phyloP scores from a whole-genome alignment of 2,113 vertebrate genomes.

The Antennarius striatus region DNA sequence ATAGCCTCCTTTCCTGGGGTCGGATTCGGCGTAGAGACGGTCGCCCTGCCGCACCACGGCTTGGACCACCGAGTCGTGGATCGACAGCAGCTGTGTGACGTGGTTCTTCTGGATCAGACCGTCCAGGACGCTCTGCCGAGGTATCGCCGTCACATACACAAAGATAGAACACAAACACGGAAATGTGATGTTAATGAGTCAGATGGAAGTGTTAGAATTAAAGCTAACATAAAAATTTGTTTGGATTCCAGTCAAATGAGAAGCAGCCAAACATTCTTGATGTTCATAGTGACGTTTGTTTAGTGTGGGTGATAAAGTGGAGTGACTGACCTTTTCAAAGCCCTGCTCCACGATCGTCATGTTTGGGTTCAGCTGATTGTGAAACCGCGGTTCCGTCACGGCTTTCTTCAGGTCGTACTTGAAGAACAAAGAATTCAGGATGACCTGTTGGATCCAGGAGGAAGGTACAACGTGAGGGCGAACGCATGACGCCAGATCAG shows the following conservation, averaged over 20 bases:
- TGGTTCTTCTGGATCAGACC: conserved; percentile 80
- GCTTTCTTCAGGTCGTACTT: conserved; percentile 87
- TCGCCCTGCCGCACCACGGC: conserved; percentile 71
- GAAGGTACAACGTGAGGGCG: no score
- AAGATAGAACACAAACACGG: neutral
- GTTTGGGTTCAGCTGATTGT: conserved; percentile 91
- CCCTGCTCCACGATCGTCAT: conserved; percentile 81
- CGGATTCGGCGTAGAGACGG: conserved; percentile 59
- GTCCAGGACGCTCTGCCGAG: conserved; percentile 72
- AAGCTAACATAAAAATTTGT: neutral
- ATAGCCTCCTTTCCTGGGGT: conserved; percentile 79
- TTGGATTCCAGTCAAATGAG: no score
- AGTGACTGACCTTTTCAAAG: conserved; percentile 75
- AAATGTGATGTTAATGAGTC: no score
- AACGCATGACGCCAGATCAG: no score
- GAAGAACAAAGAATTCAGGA: conserved; percentile 91
- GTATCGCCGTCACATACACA: conserved; percentile 15
- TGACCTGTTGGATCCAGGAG: conserved; percentile 74
- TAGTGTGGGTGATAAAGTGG: neutral
- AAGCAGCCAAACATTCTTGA: neutral
- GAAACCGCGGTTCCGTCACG: conserved; percentile 87
- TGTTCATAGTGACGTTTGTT: neutral
- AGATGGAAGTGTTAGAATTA: no score
- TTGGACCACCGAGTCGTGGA: conserved; percentile 76
- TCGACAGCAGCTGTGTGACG: conserved; percentile 63